Evolutionary conservation across 2,113 vertebrate genomes (phyloP), one percentile per base, ranked within the genome.

Genomic region (Caracal caracal): DNA sequence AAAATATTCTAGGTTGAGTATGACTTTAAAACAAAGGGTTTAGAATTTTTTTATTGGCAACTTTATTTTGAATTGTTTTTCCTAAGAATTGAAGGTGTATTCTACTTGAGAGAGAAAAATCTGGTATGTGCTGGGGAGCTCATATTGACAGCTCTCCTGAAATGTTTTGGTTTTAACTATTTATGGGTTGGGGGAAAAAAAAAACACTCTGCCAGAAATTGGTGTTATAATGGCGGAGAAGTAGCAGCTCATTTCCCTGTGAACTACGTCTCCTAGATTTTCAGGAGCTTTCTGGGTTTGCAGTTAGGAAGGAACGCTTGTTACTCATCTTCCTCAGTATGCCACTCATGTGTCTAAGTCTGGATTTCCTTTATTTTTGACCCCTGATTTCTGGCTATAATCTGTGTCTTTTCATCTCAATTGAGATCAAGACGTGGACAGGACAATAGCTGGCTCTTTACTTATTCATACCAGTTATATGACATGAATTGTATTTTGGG

Each of bases 1-100:
- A 56, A 30, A 2, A 92, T 91, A 37, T 61, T n/a, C 59, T 71
- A 88, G 30, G 40, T 89, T 78, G 35, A 91, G 13, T 30, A 81
- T 78, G 19, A 93, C 37, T 93, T 95, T 90, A 84, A 89, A 94
- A 30, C 8, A 65, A 78, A 76, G 1, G 84, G 79, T 87, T 19
- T 49, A 94, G 40, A 68, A 19, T 56, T 28, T 90, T 61, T 73
- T 96, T 81, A 4, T 53, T 87, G 28, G 11, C 80, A 94, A 79
- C 68, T 94, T 76, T 0, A 88, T 92, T 98, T 95, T 90, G 33
- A 1, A 87, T 16, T 66, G 13, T 71, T 85, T 85, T 15, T 17
- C 19, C 22, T 59, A 70, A 95, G 35, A 94, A 87, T 92, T 84
- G 70, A 86, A 59, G 17, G 51, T 61, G 12, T 89, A 49, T 13